Evolutionary conservation across 2,888 invertebrate genomes (phyloP).

Genomic region (Sthenelais limicola): DNA sequence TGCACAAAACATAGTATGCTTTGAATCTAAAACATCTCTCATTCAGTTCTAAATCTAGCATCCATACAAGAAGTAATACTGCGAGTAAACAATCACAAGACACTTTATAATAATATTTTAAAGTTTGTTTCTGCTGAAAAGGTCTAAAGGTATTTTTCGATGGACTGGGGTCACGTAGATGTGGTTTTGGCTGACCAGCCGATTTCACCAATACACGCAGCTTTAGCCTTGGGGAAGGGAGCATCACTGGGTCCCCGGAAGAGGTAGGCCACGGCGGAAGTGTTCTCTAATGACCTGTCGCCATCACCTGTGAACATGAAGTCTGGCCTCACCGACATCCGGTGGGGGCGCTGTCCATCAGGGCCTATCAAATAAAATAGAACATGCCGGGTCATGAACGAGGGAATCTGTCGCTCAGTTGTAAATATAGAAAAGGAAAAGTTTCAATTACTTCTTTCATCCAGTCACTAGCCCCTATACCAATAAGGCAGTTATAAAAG

Average conservation of each 20-base stretch:
- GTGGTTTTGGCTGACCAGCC: constrained; percentile 56
- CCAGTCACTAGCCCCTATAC: too few species aligned
- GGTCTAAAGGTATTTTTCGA: too few species aligned
- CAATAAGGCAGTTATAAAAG: too few species aligned
- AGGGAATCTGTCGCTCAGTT: too few species aligned
- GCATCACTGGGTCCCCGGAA: constrained; percentile 57
- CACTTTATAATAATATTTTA: too few species aligned
- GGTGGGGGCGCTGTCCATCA: constrained; percentile 57
- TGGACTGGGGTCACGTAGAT: constrained; percentile 24
- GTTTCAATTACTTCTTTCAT: not conserved
- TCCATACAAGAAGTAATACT: too few species aligned
- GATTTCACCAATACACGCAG: constrained; percentile 62
- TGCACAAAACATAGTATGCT: too few species aligned
- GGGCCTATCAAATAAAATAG: constrained; percentile 54
- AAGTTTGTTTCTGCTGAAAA: too few species aligned
- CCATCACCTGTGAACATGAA: constrained; percentile 57
- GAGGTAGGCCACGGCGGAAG: constrained; percentile 59
- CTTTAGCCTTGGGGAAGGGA: constrained; percentile 60
- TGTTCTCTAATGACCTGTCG: constrained; percentile 57
- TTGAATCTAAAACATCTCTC: too few species aligned
- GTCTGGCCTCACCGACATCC: constrained; percentile 51
- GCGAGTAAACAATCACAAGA: too few species aligned
- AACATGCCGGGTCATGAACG: not conserved
- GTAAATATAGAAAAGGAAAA: not conserved
- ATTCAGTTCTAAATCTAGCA: too few species aligned